These are phyloP conservation scores for Popillia japonica DNA, from an alignment of 1,140 invertebrate species.

Conservation along the genomic window DNA sequence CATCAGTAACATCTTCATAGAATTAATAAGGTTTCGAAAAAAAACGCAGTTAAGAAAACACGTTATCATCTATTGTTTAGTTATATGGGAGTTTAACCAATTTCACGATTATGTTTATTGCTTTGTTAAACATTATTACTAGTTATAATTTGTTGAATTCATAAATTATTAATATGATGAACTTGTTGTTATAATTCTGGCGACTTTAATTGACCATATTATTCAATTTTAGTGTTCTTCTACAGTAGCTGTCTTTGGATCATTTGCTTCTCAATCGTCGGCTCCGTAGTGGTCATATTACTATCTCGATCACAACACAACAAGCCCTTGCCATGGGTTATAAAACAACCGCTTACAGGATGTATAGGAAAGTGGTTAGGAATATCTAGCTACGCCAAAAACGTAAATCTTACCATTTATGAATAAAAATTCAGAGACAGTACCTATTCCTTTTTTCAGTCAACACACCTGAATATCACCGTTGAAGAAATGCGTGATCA, in stretches of 20 bases:
- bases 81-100: too few species aligned
- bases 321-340: slow-evolving; percentile 64
- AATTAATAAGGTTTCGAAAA: too few species aligned
- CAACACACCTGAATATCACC: slow-evolving; percentile 51
- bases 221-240: slow-evolving; percentile 58
- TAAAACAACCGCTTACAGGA: slow-evolving; percentile 66
- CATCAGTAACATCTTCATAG: too few species aligned
- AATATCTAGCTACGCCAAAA: slow-evolving; percentile 55
- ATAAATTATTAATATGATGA: too few species aligned
- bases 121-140: too few species aligned
- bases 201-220: too few species aligned
- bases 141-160: too few species aligned
- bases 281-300: slow-evolving; percentile 69
- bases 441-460: slow-evolving; percentile 40
- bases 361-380: slow-evolving; percentile 64
- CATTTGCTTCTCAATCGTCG: slow-evolving; percentile 68
- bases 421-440: neutral
- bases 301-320: slow-evolving; percentile 61
- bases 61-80: too few species aligned
- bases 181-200: too few species aligned
- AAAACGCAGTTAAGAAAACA: too few species aligned
- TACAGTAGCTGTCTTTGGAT: slow-evolving; percentile 68
- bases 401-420: slow-evolving; percentile 44
- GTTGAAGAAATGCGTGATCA: slow-evolving; percentile 63
- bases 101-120: too few species aligned